Evolutionary conservation across 2,888 invertebrate species (phyloP).

Genomic region (Helleia helle): DNA sequence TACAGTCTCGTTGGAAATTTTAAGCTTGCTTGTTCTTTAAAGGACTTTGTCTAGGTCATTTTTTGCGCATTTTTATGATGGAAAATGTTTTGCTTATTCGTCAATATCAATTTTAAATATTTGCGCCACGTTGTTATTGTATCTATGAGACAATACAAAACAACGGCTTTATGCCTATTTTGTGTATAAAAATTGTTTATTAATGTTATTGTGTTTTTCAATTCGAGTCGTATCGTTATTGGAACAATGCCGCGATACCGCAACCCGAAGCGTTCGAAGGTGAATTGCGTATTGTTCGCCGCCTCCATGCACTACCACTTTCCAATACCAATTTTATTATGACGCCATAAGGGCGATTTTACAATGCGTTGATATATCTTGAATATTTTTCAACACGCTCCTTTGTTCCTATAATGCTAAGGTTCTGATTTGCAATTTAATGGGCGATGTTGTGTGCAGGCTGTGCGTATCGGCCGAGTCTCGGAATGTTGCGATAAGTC

Average conservation of each 20-base stretch:
- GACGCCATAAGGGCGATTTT: conserved; percentile 63
- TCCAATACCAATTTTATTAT: conserved; percentile 63
- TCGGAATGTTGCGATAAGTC: conserved; percentile 68
- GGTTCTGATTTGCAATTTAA: conserved; percentile 25
- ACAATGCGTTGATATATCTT: conserved; percentile 29
- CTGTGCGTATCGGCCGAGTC: conserved; percentile 66
- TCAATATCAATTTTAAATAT: too few relatives aligned
- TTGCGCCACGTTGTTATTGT: too few relatives aligned
- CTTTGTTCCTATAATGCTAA: conserved; percentile 23
- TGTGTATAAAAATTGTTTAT: conserved; percentile 39
- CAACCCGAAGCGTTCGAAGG: conserved; percentile 71
- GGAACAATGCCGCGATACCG: conserved; percentile 72
- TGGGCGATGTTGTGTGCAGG: conserved; percentile 35
- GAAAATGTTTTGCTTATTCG: too few relatives aligned
- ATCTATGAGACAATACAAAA: too few relatives aligned
- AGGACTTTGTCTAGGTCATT: too few relatives aligned
- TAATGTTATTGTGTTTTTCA: conserved; percentile 51
- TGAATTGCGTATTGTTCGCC: conserved; percentile 73
- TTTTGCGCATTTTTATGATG: too few relatives aligned
- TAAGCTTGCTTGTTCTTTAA: too few relatives aligned
- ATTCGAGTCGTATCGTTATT: conserved; percentile 61
- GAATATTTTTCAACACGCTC: conserved; percentile 25
- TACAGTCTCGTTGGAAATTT: conserved; percentile 57
- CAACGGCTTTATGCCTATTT: too few relatives aligned
- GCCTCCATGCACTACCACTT: conserved; percentile 62